Evolutionary conservation across 2,113 vertebrate genomes (phyloP).

Genomic region (Pristiophorus japonicus): DNA sequence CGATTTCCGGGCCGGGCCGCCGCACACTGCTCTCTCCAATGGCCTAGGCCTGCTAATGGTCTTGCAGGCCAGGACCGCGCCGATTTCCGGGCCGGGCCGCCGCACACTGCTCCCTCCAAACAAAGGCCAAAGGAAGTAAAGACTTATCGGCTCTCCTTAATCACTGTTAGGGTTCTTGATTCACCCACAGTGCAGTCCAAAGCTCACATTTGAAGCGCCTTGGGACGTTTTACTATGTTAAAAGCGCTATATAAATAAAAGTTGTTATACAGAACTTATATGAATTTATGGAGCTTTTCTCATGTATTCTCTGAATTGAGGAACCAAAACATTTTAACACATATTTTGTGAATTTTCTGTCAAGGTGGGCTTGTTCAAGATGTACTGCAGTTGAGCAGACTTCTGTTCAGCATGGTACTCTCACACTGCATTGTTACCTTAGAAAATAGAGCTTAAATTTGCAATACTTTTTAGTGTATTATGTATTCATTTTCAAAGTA

Average conservation of each 20-base stretch:
- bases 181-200: not conserved
- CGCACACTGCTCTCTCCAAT: too few species aligned
- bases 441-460: not conserved
- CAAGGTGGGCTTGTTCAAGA: not conserved
- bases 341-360: not conserved
- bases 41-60: too few species aligned
- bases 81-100: too few species aligned
- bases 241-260: too few species aligned
- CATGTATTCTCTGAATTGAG: not conserved
- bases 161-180: not conserved
- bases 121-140: too few species aligned
- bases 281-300: not conserved
- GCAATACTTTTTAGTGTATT: not conserved
- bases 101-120: too few species aligned
- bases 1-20: too few species aligned
- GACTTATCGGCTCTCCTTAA: not conserved
- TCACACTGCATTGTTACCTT: not conserved
- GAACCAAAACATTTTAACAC: not conserved
- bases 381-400: not conserved
- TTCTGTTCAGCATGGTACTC: not conserved
- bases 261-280: too few species aligned
- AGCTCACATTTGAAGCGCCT: not conserved
- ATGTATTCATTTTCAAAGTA: not conserved
- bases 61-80: too few species aligned
- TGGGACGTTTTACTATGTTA: too few species aligned